Evolutionary conservation across 2,888 invertebrate species (phyloP).

Genomic region (Gonocerus acuteangulatus): DNA sequence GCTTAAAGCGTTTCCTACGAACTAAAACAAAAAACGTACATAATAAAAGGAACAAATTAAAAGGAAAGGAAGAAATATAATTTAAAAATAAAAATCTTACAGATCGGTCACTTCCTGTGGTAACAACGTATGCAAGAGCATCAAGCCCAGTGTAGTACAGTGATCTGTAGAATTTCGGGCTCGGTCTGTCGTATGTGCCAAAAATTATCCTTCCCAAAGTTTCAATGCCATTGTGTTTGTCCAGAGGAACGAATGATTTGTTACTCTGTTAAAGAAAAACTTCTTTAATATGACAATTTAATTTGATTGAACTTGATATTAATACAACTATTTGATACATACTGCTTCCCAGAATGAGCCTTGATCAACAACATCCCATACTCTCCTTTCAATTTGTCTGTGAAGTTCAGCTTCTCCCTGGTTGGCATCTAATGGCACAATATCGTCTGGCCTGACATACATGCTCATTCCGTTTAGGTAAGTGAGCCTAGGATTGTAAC

Average conservation of each 20-base stretch:
- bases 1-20: constrained; percentile 6
- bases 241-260: constrained; percentile 13
- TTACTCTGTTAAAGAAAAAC: background rate
- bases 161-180: constrained; percentile 21
- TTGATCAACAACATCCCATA: constrained; percentile 53
- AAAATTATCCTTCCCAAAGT: constrained; percentile 17
- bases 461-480: constrained; percentile 51
- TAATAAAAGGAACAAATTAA: too few species aligned
- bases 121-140: constrained; percentile 25
- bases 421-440: constrained; percentile 43
- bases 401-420: constrained; percentile 43
- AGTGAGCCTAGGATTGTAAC: constrained; percentile 53
- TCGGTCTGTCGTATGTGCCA: constrained; percentile 18
- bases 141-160: constrained; percentile 21
- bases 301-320: background rate
- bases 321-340: background rate
- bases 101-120: constrained; percentile 21
- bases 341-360: constrained; percentile 24
- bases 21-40: constrained; percentile 6
- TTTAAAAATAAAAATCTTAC: constrained; percentile 15
- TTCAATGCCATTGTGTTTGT: constrained; percentile 27
- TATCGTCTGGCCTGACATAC: constrained; percentile 49
- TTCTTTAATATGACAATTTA: background rate
- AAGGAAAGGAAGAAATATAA: too few species aligned
- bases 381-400: constrained; percentile 50